Percentiles rank a stretch among this genome's conserved stretches.
Conservation (phyloP, 2,888 invertebrate species). For the Ganaspis brasiliensis region DNA sequence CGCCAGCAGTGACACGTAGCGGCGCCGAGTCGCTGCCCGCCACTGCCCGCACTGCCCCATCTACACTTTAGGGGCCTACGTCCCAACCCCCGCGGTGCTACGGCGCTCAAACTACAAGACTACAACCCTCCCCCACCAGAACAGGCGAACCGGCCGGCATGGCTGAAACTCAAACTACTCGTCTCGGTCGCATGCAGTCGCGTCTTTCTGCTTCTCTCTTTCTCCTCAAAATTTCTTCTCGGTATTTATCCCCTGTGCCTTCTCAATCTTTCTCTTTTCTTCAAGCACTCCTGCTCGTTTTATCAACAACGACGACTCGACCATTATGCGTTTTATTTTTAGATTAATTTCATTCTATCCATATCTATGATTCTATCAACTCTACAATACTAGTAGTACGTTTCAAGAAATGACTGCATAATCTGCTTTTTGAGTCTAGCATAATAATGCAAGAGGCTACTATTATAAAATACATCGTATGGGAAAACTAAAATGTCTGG, state of each 20-base stretch:
- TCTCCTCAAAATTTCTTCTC: background rate
- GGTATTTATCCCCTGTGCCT: background rate
- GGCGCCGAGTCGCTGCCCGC: conserved; percentile 71
- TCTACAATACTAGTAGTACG: background rate
- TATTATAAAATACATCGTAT: too few species aligned
- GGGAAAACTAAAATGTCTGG: too few species aligned
- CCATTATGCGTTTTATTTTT: conserved; percentile 75
- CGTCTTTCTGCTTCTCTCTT: background rate
- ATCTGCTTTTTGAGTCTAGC: too few species aligned
- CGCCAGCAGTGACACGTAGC: conserved; percentile 79
- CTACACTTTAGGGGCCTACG: conserved; percentile 52
- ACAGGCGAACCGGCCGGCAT: background rate
- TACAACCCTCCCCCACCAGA: conserved; percentile 72
- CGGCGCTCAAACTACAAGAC: conserved; percentile 75
- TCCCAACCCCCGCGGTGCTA: conserved; percentile 61
- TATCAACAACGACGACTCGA: conserved; percentile 67
- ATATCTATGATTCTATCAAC: conserved; percentile 69
- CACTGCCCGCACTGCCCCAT: conserved; percentile 46
- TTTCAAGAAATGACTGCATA: background rate
- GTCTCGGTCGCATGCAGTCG: too few species aligned
- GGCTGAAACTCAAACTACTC: background rate
- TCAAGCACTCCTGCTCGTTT: conserved; percentile 46
- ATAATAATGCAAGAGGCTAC: too few species aligned
- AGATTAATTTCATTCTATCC: conserved; percentile 73
- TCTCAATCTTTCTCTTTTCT: conserved; percentile 12